Evolutionary conservation across 2,888 invertebrate species (phyloP).

Genomic region (Eledona agricola): DNA sequence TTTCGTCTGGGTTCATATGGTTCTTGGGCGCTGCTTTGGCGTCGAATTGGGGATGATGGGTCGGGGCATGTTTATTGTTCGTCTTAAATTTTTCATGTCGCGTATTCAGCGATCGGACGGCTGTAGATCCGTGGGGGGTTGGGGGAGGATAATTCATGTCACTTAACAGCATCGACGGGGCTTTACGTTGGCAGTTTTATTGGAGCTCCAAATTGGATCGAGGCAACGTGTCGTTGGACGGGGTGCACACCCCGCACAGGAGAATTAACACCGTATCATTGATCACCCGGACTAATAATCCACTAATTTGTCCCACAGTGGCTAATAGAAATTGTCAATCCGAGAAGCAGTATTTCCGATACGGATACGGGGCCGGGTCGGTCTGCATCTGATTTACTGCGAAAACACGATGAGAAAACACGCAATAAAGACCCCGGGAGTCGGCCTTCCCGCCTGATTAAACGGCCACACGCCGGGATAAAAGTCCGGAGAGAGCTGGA

Average conservation of each 20-base stretch:
- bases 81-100: slow-evolving; percentile 62
- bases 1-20: too few species aligned
- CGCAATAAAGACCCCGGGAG: slow-evolving; percentile 52
- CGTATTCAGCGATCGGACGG: slow-evolving; percentile 45
- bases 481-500: too few species aligned
- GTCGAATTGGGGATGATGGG: slow-evolving; percentile 30
- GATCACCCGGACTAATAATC: slow-evolving; percentile 63
- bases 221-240: slow-evolving; percentile 57
- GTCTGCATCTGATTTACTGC: slow-evolving; percentile 59
- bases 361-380: slow-evolving; percentile 43
- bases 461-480: slow-evolving; percentile 36
- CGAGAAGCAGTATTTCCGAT: slow-evolving; percentile 45
- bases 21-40: too few species aligned
- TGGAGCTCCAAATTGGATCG: slow-evolving; percentile 64
- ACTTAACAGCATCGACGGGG: slow-evolving; percentile 64
- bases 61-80: slow-evolving; percentile 55
- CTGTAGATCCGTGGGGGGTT: slow-evolving; percentile 44
- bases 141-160: slow-evolving; percentile 64
- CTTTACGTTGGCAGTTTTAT: slow-evolving; percentile 64
- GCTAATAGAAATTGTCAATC: slow-evolving; percentile 61
- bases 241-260: slow-evolving; percentile 38
- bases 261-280: slow-evolving; percentile 62
- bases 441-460: slow-evolving; percentile 39
- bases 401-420: slow-evolving; percentile 57
- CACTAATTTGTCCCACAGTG: slow-evolving; percentile 62